Evolutionary conservation across 2,113 vertebrate species (phyloP), one percentile per base, ranked within the genome.

Genomic region (human (Homo sapiens)): DNA sequence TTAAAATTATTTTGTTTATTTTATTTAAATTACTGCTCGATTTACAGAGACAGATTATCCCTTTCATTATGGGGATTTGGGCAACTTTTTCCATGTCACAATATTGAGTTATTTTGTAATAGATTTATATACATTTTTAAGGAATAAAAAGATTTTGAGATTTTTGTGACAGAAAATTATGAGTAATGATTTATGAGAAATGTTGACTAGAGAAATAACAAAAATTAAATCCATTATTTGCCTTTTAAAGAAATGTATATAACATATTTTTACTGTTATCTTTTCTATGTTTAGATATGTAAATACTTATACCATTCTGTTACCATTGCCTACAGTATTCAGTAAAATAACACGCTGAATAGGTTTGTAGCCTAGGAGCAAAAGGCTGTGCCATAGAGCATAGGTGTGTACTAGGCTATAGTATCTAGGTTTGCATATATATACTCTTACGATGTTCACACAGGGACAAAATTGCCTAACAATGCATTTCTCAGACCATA

Each of bases 21-120:
- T 95, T 79, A 48, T 64, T 97, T 96, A 89, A 92, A 89, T n/a
- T 3, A 68, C 32, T 78, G 23, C 48, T 18, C 88, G 12, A 45
- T 59, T 85, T 52, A 18, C 25, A 70, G 17, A 91, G 66, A 16
- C 89, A 83, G 64, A 79, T 94, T n/a, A 93, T 64, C 3, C 2
- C 30, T 93, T 32, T 84, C 5, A n/a, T 87, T 50, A 7, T n/a
- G 66, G 38, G 45, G 16, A 90, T 92, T 92, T 94, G 40, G 30
- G 14, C 12, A 87, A n/a, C 23, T 40, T 89, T 96, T 92, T n/a
- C 57, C 92, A 25, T 80, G 68, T 45, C 25, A 83, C 20, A 55
- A 10, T 32, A 64, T n/a, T 17, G 6, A 43, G 25, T 66, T 59
- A 40, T 3, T 93, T 78, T 73, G 20, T 38, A 78, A 38, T 25